Conservation (phyloP, 2,888 invertebrate species). For the Drosophila incognita region DNA sequence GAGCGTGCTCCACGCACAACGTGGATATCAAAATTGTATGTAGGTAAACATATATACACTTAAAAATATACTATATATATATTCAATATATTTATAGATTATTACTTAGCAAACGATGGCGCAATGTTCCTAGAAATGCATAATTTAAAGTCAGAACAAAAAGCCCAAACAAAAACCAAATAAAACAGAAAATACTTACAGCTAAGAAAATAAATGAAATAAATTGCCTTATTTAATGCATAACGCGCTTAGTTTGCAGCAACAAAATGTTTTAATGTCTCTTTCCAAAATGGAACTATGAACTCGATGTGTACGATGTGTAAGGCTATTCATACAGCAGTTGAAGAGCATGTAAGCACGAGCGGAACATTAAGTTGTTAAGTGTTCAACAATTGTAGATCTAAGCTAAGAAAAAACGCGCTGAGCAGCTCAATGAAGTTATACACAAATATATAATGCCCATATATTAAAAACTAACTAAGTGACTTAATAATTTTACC, state of each 20-base stretch:
- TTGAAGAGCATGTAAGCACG: conserved; percentile 31
- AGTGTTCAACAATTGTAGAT: conserved; percentile 51
- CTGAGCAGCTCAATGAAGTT: conserved; percentile 55
- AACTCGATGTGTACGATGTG: conserved; percentile 37
- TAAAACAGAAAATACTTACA: conserved; percentile 6
- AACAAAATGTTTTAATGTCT: conserved; percentile 49
- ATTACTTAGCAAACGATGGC: conserved; percentile 61
- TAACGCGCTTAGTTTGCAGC: conserved; percentile 76
- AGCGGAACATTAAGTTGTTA: conserved; percentile 39
- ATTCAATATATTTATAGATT: conserved; percentile 54
- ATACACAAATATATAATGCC: conserved; percentile 47
- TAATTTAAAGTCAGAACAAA: conserved; percentile 37
- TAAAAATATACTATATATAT: conserved; percentile 19
- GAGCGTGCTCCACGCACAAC: conserved; percentile 40
- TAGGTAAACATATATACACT: conserved; percentile 24
- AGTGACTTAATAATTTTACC: conserved; percentile 21
- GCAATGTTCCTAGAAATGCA: conserved; percentile 70
- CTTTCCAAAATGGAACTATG: conserved; percentile 32
- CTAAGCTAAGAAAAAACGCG: conserved; percentile 46
- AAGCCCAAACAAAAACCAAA: conserved; percentile 11
- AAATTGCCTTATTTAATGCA: conserved; percentile 75
- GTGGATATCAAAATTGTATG: conserved; percentile 53
- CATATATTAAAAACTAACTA: conserved; percentile 29
- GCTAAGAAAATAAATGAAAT: conserved; percentile 18
- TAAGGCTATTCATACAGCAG: conserved; percentile 48